Evolutionary conservation across 1,140 invertebrate genomes (phyloP).

Genomic region (Plodia interpunctella): DNA sequence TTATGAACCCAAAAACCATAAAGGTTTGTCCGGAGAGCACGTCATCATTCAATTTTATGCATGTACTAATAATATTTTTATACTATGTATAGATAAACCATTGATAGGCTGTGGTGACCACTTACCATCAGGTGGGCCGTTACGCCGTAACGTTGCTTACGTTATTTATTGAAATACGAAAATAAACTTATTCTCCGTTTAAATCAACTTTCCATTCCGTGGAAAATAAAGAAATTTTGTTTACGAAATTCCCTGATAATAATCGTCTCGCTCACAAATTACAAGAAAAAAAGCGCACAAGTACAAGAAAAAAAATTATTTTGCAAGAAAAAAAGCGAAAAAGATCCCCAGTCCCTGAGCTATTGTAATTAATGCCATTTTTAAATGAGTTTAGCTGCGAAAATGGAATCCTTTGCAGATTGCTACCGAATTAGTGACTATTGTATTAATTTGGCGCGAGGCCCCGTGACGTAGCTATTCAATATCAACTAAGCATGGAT

Average conservation of each 20-base stretch:
- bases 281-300: not conserved
- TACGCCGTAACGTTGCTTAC: too few species aligned
- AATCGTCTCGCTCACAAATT: slow-evolving; percentile 11
- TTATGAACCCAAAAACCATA: too few species aligned
- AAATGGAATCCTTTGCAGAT: slow-evolving; percentile 19
- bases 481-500: too few species aligned
- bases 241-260: not conserved
- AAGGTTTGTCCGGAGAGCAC: too few species aligned
- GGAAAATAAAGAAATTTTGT: not conserved
- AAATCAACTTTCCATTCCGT: not conserved
- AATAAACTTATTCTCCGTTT: not conserved
- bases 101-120: too few species aligned
- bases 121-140: too few species aligned
- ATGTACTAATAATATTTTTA: too few species aligned
- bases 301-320: too few species aligned
- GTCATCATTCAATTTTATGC: too few species aligned
- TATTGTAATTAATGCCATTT: slow-evolving; percentile 22
- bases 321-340: slow-evolving; percentile 6
- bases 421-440: slow-evolving; percentile 12
- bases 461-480: too few species aligned
- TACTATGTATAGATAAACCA: too few species aligned
- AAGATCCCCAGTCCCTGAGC: slow-evolving; percentile 8
- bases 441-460: not conserved
- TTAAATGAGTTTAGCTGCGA: slow-evolving; percentile 15
- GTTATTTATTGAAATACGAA: too few species aligned